Base-by-base conservation (phyloP, 2,113 vertebrate genomes). In the Benitochromis conjunctus region DNA sequence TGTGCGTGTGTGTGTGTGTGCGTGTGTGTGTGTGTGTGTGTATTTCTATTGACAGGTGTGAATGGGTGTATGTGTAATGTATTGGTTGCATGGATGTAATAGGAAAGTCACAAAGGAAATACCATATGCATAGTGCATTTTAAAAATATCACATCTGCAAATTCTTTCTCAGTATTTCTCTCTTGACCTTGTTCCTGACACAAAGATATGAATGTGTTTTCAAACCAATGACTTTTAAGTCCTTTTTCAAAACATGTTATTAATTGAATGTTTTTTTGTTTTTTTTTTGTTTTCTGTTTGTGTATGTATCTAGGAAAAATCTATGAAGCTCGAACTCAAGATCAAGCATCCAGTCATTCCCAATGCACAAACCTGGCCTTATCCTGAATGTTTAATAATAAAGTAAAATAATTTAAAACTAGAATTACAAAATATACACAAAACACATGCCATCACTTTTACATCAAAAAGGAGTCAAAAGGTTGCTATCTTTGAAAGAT, bases 1-100 rank as follows among this genome's bases (percentile, higher is more conserved):
- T 92, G 91, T 89, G 88, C 92, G 79, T 94, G 93, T 88, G 62
- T 93, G n/a, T n/a, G n/a, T n/a, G n/a, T n/a, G n/a, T n/a, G n/a
- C n/a, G n/a, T 86, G 81, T 90, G 93, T 87, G 79, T 79, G 85
- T 81, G 66, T 83, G 83, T 41, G 87, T 31, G 94, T 91, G 88
- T 93, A 89, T 90, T 92, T 91, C 80, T 91, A 71, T 84, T 90
- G 53, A 87, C 85, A 85, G 80, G 86, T 93, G 80, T 94, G 93
- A 90, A 71, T 93, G 92, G 85, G 78, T 78, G 82, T 80, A 36
- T 88, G 84, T 41, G 85, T 48, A 54, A 38, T 60, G 74, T 83
- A 51, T 83, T 66, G 76, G 85, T 38, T 60, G 53, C 69, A 74
- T 74, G 43, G 69, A 74, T 48, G 24, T 51, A 79, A 79, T 54